Conservation (phyloP, 2,797 vertebrate genomes). For the Ceyx erithaca region DNA sequence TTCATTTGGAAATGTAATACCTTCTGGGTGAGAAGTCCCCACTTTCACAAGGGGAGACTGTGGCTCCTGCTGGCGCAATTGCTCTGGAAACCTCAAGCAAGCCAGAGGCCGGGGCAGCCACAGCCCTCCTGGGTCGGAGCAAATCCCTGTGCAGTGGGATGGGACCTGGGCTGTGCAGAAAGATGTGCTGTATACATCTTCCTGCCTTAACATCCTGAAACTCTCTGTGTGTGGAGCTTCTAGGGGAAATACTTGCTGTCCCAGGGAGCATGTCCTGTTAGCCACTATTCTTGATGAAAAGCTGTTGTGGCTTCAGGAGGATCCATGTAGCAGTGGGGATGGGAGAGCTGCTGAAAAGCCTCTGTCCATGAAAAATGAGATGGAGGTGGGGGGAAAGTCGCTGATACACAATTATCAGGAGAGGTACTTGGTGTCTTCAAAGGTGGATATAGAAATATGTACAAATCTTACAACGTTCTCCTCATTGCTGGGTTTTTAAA, state of each 20-base stretch:
- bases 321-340: not conserved
- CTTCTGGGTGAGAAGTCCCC: not conserved
- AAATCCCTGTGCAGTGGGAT: not conserved
- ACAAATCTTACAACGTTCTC: not conserved
- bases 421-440: not conserved
- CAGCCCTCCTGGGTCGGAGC: not conserved
- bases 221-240: not conserved
- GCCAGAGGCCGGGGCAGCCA: not conserved
- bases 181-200: not conserved
- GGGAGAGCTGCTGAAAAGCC: not conserved
- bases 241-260: fast-evolving
- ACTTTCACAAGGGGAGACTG: not conserved
- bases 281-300: not conserved
- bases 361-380: not conserved
- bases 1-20: not conserved
- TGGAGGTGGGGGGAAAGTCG: fast-evolving
- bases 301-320: not conserved
- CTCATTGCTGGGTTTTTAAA: not conserved
- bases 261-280: not conserved
- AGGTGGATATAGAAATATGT: not conserved
- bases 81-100: not conserved
- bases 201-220: not conserved
- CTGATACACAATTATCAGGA: not conserved
- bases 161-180: fast-evolving
- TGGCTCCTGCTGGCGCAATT: not conserved